phyloP scores from a whole-genome alignment of 2,113 vertebrate genomes.

The Solenodon paradoxus region DNA sequence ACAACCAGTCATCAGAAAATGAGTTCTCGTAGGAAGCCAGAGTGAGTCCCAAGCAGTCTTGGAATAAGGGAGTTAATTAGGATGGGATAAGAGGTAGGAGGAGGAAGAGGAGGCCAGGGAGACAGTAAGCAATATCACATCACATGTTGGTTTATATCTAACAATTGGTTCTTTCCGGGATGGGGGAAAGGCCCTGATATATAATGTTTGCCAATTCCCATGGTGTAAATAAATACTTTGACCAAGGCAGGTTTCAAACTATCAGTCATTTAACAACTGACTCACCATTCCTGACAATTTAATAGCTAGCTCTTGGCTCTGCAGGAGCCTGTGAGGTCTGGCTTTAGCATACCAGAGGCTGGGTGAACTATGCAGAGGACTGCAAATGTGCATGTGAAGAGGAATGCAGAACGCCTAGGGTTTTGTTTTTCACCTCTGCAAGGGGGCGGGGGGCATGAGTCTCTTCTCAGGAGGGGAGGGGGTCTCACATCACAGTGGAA shows the following conservation, averaged over 20 bases:
- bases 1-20: not conserved
- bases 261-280: not conserved
- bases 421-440: not conserved
- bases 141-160: no score
- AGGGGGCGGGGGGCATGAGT: not conserved
- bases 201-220: not conserved
- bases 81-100: not conserved
- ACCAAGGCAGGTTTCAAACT: not conserved
- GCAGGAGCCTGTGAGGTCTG: not conserved
- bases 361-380: not conserved
- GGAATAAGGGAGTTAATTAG: not conserved
- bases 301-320: not conserved
- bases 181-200: not conserved
- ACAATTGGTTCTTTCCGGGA: not conserved
- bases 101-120: not conserved
- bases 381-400: no score
- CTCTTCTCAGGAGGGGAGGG: not conserved
- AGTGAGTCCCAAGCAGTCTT: not conserved
- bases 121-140: no score
- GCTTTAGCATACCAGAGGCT: not conserved
- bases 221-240: not conserved
- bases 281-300: not conserved
- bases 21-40: not conserved
- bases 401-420: not conserved
- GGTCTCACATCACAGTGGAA: not conserved